phyloP scores from a whole-genome alignment of 2,888 invertebrate species.

The Acanthosepion lycidas region DNA sequence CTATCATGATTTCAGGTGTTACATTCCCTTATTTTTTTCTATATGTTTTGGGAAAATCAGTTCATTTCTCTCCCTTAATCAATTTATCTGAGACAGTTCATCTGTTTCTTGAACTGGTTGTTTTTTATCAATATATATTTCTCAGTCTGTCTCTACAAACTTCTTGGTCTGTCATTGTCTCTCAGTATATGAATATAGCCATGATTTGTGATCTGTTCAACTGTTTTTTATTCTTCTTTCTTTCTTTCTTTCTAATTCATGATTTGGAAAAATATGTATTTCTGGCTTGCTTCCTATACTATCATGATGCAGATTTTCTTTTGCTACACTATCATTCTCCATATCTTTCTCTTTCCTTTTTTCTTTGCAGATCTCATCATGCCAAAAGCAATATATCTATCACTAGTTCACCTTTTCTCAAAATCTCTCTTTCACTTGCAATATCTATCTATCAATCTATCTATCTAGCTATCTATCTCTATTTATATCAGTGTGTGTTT shows the following conservation, averaged over 20 bases:
- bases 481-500: neutral
- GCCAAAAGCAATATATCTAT: neutral
- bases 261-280: neutral
- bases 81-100: neutral
- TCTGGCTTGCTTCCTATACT: neutral
- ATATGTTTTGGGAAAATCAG: neutral
- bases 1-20: neutral
- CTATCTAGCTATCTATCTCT: neutral
- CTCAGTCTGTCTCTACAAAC: neutral
- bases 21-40: neutral
- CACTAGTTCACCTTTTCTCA: neutral
- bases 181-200: neutral
- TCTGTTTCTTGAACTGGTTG: neutral
- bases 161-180: neutral
- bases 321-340: neutral
- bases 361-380: neutral
- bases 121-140: neutral
- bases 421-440: neutral
- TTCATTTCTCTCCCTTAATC: neutral
- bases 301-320: neutral
- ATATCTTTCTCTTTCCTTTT: neutral
- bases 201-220: neutral
- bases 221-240: neutral
- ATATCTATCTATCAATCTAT: neutral
- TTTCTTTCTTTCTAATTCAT: neutral